These are phyloP conservation scores for Phortica variegata DNA, from an alignment of 1,140 invertebrate species.

Conservation along the genomic window DNA sequence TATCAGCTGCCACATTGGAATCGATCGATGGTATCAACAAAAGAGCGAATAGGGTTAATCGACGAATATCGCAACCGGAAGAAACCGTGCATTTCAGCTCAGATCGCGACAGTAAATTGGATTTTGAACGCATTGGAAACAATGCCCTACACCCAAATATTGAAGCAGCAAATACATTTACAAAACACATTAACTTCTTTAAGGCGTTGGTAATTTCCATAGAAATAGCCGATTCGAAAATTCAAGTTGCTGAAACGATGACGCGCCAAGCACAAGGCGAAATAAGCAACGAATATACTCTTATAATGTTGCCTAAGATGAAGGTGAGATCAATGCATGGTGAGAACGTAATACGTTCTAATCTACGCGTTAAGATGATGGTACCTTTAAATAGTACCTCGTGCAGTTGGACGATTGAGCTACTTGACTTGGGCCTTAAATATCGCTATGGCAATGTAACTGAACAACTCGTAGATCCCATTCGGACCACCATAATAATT, in stretches of 20 bases:
- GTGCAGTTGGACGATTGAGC: slow-evolving; percentile 35
- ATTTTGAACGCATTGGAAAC: slow-evolving; percentile 16
- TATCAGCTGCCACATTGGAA: too few species aligned
- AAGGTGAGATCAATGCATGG: slow-evolving; percentile 28
- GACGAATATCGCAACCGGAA: slow-evolving; percentile 26
- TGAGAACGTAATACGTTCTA: slow-evolving; percentile 33
- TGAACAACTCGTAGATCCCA: slow-evolving; percentile 50
- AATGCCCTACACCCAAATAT: neutral
- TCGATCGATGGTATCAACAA: too few species aligned
- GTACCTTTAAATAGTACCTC: slow-evolving; percentile 8
- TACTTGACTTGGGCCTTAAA: slow-evolving; percentile 28
- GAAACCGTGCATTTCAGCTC: slow-evolving; percentile 50
- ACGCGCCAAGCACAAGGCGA: slow-evolving; percentile 7
- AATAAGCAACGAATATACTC: slow-evolving; percentile 20
- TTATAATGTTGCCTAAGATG: slow-evolving; percentile 21
- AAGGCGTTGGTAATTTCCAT: slow-evolving; percentile 27
- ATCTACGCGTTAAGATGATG: slow-evolving; percentile 22
- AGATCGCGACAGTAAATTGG: slow-evolving; percentile 40
- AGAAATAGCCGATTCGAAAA: slow-evolving; percentile 25
- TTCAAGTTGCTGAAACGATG: slow-evolving; percentile 35
- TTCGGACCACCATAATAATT: slow-evolving; percentile 62
- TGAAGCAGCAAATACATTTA: neutral
- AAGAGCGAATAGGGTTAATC: too few species aligned
- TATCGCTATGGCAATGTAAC: slow-evolving; percentile 4
- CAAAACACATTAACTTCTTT: slow-evolving; percentile 17